Base-by-base conservation (phyloP, 2,113 vertebrate genomes). In the Naja naja region DNA sequence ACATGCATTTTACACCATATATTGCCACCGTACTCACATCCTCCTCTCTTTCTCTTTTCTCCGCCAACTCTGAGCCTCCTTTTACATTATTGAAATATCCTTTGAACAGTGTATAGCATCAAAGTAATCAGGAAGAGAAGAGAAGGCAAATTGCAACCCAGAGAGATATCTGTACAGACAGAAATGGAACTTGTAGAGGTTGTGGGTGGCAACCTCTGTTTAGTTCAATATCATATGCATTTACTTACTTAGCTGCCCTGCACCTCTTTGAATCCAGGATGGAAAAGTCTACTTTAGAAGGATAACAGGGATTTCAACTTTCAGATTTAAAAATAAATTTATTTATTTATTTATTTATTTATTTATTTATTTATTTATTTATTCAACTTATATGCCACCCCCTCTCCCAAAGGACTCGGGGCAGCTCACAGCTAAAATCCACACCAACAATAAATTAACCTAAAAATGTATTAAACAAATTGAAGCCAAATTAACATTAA, bases 1-100 rank as follows among this genome's bases (percentile, higher is more conserved):
- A 0, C 23, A 69, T 60, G 11, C n/a, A 90, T 94, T 95, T 91
- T 92, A 93, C 92, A 52, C 91, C 93, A 95, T 95, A 91, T 86
- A 91, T 56, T 25, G 53, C 34, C 34, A 91, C 45, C 7, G 1
- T 85, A 43, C 12, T 34, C 74, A 27, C 47, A 45, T 45, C 54
- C 2, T 45, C 34, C 39, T 34, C 6, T 49, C 34, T 16, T 22
- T 69, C 45, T 69, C 27, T 49, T 81, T 39, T 43, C 34, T 39
- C 74, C 18, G 22, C 34, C 74, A 20, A 81, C 74, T 81, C 34
- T 20, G 74, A 39, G 7, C 18, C 3, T 22, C 27, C 30, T 64
- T 43, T 54, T 85, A 27, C 9, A 55, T 54, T 85, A 39, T 56
- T 91, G 39, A 39, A 27, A 27, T 22, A 45, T 69, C 18, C 8